Evolutionary conservation across 1,140 invertebrate genomes (phyloP).

Genomic region (Drosophila tristis): DNA sequence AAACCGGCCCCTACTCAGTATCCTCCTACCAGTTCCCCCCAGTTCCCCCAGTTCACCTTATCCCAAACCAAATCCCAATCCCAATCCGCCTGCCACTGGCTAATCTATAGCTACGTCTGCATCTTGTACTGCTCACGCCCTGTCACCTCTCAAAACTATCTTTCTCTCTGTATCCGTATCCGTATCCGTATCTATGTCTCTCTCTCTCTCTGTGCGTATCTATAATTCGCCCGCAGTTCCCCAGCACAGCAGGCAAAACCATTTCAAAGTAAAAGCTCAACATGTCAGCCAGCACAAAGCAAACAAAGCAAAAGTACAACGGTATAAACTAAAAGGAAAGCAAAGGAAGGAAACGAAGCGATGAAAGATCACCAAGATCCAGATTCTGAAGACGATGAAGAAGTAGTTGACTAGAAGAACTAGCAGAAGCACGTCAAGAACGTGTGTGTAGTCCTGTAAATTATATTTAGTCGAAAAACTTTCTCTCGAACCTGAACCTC

Average conservation of each 20-base stretch:
- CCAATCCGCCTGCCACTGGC: slow-evolving; percentile 21
- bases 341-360: slow-evolving; percentile 9
- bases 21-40: background rate
- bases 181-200: slow-evolving; percentile 7
- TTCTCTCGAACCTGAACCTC: slow-evolving; percentile 41
- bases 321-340: slow-evolving; percentile 13
- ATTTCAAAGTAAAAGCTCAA: slow-evolving; percentile 83
- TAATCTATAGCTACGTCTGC: slow-evolving; percentile 51
- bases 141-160: slow-evolving; percentile 15
- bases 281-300: slow-evolving; percentile 63
- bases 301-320: slow-evolving; percentile 71
- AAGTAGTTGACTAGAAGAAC: slow-evolving; percentile 14
- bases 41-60: background rate
- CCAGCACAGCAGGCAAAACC: slow-evolving; percentile 63
- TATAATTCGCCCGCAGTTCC: slow-evolving; percentile 24
- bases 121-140: slow-evolving; percentile 10
- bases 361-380: background rate
- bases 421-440: slow-evolving; percentile 34
- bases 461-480: slow-evolving; percentile 59
- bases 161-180: slow-evolving; percentile 8
- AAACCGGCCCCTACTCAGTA: slow-evolving; percentile 50
- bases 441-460: slow-evolving; percentile 63
- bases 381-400: slow-evolving; percentile 17
- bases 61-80: background rate
- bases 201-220: slow-evolving; percentile 10